Base-by-base conservation (phyloP, 2,113 vertebrate species). In the Tylochromis polylepis region DNA sequence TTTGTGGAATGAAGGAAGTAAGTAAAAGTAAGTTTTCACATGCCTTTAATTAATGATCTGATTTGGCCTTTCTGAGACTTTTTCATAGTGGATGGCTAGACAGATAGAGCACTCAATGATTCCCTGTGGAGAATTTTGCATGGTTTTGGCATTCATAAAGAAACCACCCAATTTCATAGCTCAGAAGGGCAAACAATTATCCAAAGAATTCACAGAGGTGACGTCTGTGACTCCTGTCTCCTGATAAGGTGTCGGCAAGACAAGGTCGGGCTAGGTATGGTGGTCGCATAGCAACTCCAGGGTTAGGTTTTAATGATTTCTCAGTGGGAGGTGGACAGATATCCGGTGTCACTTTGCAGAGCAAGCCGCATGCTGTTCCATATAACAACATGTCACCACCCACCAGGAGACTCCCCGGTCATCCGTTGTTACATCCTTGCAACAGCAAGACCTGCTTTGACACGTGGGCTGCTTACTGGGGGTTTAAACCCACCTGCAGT, bases 271-370 rank as follows among this genome's bases (percentile, higher is more conserved):
- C 91, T 87, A 88, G 43, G 79, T 60, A 41, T 7, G 36, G 46
- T 83, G 91, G 91, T 94, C n/a, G 49, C 92, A 41, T 93, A 85
- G 94, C 88, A 94, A 95, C 93, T 51, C 10, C 20, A 10, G 62
- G 72, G 87, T 91, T 85, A 51, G 20, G 16, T 14, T 77, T 41
- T 84, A 85, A 90, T 90, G 88, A 67, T 87, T 83, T 85, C 93
- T 89, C 89, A 80, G 94, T 85, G 81, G 95, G 95, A 78, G 95
- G 91, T 79, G 62, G 77, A 83, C 59, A 77, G 79, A 77, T 88
- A 89, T 83, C 83, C 3, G 5, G 83, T 95, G 88, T 95, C 94
- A 55, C 79, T 85, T 94, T 90, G 90, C 88, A 49, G 20, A 84
- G 72, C 80, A 49, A 85, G 46, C 60, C 9, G 5, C 84, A 81